These are phyloP conservation scores for Archips crataeganus DNA, from an alignment of 2,888 invertebrate species.

Conservation along the genomic window DNA sequence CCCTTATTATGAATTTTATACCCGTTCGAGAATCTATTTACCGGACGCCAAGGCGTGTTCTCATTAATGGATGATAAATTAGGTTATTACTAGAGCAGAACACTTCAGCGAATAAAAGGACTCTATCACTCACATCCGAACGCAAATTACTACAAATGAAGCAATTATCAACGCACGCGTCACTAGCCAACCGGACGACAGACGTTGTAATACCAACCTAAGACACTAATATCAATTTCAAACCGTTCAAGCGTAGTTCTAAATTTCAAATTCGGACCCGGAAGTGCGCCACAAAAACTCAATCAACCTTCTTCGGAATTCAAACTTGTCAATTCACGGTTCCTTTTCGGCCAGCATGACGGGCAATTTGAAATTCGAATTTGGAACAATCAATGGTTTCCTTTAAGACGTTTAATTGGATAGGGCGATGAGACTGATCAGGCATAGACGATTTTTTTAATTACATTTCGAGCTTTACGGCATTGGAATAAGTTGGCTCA, in stretches of 20 bases:
- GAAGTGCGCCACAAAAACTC: slow-evolving; percentile 81
- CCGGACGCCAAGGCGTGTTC: slow-evolving; percentile 28
- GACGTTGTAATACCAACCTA: slow-evolving; percentile 79
- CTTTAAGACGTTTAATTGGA: slow-evolving; percentile 72
- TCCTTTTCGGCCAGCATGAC: slow-evolving; percentile 68
- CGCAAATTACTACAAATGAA: slow-evolving; percentile 78
- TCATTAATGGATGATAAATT: slow-evolving; percentile 49
- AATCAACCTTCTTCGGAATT: slow-evolving; percentile 74
- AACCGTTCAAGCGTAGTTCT: slow-evolving; percentile 71
- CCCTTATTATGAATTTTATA: slow-evolving; percentile 69
- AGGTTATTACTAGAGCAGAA: slow-evolving; percentile 62
- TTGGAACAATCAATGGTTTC: slow-evolving; percentile 65
- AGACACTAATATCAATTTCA: slow-evolving; percentile 85
- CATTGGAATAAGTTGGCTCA: not conserved
- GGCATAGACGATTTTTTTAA: slow-evolving; percentile 41
- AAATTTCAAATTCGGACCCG: slow-evolving; percentile 71
- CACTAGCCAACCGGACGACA: slow-evolving; percentile 80
- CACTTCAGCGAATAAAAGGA: slow-evolving; percentile 56
- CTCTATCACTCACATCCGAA: slow-evolving; percentile 55
- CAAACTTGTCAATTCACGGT: slow-evolving; percentile 73
- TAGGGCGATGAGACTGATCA: slow-evolving; percentile 66
- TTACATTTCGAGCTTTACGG: slow-evolving; percentile 21
- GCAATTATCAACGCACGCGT: slow-evolving; percentile 81
- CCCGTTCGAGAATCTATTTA: slow-evolving; percentile 21
- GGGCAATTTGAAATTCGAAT: slow-evolving; percentile 58